Evolutionary conservation across 2,797 vertebrate species (phyloP).

Genomic region (Decapterus maruadsi): DNA sequence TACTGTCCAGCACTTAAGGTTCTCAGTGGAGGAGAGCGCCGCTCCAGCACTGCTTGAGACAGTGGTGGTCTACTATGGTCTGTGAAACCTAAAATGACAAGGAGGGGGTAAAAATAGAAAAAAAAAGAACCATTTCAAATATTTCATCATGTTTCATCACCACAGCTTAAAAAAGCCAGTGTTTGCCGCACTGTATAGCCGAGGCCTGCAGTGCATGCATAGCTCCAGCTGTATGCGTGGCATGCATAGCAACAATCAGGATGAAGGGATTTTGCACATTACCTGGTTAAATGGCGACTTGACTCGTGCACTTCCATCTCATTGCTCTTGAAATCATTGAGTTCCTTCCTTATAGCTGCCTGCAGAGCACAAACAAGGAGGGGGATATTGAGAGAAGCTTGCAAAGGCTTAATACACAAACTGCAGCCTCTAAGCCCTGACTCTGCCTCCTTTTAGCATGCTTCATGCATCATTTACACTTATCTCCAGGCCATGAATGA

Average conservation of each 20-base stretch:
- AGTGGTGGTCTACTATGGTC: slow-evolving; percentile 95
- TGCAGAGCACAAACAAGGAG: slow-evolving; percentile 81
- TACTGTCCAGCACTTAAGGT: slow-evolving; percentile 97
- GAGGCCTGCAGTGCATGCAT: not conserved
- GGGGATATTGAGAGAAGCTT: slow-evolving; percentile 58
- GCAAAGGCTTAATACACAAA: slow-evolving; percentile 46
- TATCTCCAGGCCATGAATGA: slow-evolving; percentile 62
- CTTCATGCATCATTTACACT: slow-evolving; percentile 74
- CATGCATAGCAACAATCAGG: not conserved
- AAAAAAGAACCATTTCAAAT: slow-evolving; percentile 3
- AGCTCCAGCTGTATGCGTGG: not conserved
- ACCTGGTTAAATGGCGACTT: slow-evolving; percentile 99
- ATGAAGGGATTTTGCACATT: slow-evolving; percentile 37
- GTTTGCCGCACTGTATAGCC: not conserved
- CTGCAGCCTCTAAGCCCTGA: slow-evolving; percentile 40
- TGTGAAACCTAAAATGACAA: slow-evolving; percentile 91
- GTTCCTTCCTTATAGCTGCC: slow-evolving; percentile 99
- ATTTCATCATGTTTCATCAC: slow-evolving; percentile 37
- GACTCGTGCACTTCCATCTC: slow-evolving; percentile 99
- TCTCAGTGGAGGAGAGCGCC: slow-evolving; percentile 85
- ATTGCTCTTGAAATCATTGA: slow-evolving; percentile 99
- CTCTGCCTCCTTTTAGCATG: slow-evolving; percentile 56
- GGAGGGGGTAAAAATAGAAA: not conserved
- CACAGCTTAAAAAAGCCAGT: slow-evolving; percentile 1
- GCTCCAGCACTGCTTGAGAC: slow-evolving; percentile 86